Evolutionary conservation across 2,888 invertebrate species (phyloP).

Genomic region (Gerris lacustris): DNA sequence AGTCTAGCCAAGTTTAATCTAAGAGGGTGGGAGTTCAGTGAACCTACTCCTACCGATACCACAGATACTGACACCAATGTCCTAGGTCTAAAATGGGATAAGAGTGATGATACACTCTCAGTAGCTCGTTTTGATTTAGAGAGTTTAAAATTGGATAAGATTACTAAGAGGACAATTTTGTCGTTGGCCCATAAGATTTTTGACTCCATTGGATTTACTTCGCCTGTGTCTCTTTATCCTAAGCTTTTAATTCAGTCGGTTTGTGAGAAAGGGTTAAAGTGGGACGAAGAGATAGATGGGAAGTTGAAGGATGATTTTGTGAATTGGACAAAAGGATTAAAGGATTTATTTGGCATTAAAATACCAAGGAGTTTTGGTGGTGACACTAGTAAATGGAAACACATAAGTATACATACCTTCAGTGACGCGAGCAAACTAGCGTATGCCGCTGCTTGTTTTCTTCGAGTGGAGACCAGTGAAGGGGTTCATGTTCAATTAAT

Average conservation of each 20-base stretch:
- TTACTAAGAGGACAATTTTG: neutral
- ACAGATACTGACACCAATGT: neutral
- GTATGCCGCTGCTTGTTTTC: neutral
- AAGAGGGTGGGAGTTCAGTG: slow-evolving; percentile 5
- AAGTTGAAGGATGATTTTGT: neutral
- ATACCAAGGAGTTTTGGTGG: neutral
- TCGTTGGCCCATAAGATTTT: neutral
- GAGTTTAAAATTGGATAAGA: neutral
- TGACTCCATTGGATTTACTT: neutral
- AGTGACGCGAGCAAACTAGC: neutral
- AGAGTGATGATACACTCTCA: too few relatives aligned
- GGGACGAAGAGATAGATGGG: neutral
- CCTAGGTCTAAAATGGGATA: neutral
- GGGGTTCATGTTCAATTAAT: too few relatives aligned
- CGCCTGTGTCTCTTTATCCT: neutral
- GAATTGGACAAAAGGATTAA: neutral
- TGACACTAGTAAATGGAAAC: neutral
- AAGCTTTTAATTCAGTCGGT: neutral
- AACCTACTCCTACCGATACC: neutral
- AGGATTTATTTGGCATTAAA: neutral
- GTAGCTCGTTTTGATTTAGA: too few relatives aligned
- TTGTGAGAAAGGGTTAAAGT: neutral
- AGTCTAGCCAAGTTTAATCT: neutral
- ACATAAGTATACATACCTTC: neutral
- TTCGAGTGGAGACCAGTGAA: neutral